Percentiles rank a stretch among this genome's conserved stretches.
These are phyloP conservation scores for Hirtodrosophila trivittata DNA, from an alignment of 2,888 invertebrate genomes.

Conservation along the genomic window DNA sequence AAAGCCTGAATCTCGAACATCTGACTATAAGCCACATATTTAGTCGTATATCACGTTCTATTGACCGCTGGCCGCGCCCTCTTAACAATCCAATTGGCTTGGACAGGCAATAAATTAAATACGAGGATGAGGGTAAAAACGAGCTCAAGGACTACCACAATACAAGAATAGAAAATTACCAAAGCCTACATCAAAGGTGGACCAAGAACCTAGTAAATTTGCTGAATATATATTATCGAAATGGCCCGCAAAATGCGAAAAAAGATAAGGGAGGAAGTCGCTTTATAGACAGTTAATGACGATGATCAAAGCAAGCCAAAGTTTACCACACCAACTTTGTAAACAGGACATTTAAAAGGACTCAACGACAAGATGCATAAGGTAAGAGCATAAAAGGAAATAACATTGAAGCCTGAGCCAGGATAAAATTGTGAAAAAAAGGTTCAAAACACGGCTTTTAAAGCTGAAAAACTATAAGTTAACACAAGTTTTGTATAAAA, in stretches of 20 bases:
- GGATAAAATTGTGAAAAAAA: conserved; percentile 1
- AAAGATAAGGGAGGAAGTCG: conserved; percentile 28
- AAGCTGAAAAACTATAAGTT: no score
- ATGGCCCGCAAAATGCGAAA: conserved; percentile 21
- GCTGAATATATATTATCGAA: conserved; percentile 22
- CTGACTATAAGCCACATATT: conserved; percentile 4
- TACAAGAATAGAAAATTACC: conserved; percentile 7
- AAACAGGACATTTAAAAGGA: conserved; percentile 33
- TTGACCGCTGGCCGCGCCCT: conserved; percentile 26
- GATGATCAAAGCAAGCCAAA: conserved; percentile 49
- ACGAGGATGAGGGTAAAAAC: conserved; percentile 15
- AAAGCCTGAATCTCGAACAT: conserved; percentile 14
- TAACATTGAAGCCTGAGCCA: conserved; percentile 4
- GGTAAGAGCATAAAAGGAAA: not conserved
- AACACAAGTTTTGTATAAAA: no score
- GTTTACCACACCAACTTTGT: conserved; percentile 45
- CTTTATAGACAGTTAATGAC: conserved; percentile 24
- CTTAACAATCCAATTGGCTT: conserved; percentile 29
- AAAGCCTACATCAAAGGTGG: conserved; percentile 58
- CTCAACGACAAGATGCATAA: conserved; percentile 17
- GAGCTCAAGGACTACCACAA: not conserved
- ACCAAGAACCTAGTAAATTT: conserved; percentile 20
- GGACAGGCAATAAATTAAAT: conserved; percentile 52
- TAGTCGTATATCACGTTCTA: conserved; percentile 51
- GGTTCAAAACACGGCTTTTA: no score